phyloP scores from a whole-genome alignment of 92 coral and sea anemone species.

The Metridium senile region DNA sequence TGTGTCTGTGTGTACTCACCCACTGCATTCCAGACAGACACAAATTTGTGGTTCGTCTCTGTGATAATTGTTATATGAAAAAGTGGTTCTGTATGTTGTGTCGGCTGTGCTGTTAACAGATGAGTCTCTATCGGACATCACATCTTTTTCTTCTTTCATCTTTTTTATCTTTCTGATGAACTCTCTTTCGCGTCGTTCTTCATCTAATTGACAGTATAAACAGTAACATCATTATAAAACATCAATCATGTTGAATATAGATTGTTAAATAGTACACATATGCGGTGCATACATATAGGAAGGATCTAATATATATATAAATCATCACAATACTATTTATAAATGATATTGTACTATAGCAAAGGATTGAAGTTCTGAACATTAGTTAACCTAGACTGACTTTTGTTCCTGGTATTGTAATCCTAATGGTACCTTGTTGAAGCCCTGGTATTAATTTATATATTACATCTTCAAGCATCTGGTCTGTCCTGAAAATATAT shows the following conservation, averaged over 20 bases:
- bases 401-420: too few relatives aligned
- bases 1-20: not conserved
- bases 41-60: slow-evolving; percentile 97
- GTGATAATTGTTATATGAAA: slow-evolving; percentile 66
- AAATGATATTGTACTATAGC: not conserved
- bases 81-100: slow-evolving; percentile 24
- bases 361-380: too few relatives aligned
- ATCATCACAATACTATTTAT: too few relatives aligned
- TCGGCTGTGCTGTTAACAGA: slow-evolving; percentile 13
- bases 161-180: slow-evolving; percentile 29
- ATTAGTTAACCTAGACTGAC: too few relatives aligned
- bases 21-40: slow-evolving; percentile 80
- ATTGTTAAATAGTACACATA: too few relatives aligned
- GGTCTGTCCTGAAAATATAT: slow-evolving; percentile 72
- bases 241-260: not conserved
- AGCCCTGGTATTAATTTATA: slow-evolving; percentile 89
- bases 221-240: too few relatives aligned
- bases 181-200: slow-evolving; percentile 47
- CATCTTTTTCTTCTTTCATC: slow-evolving; percentile 22
- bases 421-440: slow-evolving; percentile 72
- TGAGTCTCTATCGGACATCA: slow-evolving; percentile 5
- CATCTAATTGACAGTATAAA: slow-evolving; percentile 39
- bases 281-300: too few relatives aligned
- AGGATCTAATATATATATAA: too few relatives aligned
- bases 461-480: slow-evolving; percentile 94